Base-by-base conservation (phyloP, 1,140 invertebrate genomes). In the Pygmarrhopalites habei region DNA sequence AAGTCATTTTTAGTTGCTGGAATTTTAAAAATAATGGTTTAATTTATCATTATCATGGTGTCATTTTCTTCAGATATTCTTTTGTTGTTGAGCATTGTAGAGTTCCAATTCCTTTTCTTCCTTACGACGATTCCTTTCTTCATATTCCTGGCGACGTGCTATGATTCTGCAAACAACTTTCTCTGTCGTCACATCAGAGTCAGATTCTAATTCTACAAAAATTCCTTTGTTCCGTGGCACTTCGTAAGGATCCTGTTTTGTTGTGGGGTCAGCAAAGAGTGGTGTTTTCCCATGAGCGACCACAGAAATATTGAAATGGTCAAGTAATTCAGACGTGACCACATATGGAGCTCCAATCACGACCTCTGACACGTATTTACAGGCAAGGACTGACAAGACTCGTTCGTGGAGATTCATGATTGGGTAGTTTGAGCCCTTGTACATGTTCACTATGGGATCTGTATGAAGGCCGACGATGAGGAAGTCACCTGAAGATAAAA, bases 331-430 rank as follows among this genome's bases (percentile, higher is more conserved):
- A 69, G 85, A 81, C 0, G 91, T 94, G 14, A 99, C 90, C 67
- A 84, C 82, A 75, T 97, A 98, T 0, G 96, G 96, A 7, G 96
- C 96, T 23, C 95, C 96, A 74, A 99, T 99, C 15, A 99, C 94
- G 44, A 99, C 96, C 79, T 99, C 95, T 71, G 93, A 92, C 0
- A 99, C 97, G 78, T 95, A 97, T 88, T 95, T 94, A 77, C 94
- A 98, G 28, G 95, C 94, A 46, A 99, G 77, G 10, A 99, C 92
- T 5, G 92, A 95, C 0, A 99, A 82, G 7, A 96, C 92, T 68
- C 97, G 81, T 79, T 99, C 97, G 75, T 99, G 94, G 32, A 99
- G 81, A 79, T 98, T 99, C 96, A 99, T 99, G 62, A 99, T 99
- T 3, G 97, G 97, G 77, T 95, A 96, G 79, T 99, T 99, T 65